Evolutionary conservation across 2,113 vertebrate species (phyloP).

Genomic region (Hippocampus barbouri): DNA sequence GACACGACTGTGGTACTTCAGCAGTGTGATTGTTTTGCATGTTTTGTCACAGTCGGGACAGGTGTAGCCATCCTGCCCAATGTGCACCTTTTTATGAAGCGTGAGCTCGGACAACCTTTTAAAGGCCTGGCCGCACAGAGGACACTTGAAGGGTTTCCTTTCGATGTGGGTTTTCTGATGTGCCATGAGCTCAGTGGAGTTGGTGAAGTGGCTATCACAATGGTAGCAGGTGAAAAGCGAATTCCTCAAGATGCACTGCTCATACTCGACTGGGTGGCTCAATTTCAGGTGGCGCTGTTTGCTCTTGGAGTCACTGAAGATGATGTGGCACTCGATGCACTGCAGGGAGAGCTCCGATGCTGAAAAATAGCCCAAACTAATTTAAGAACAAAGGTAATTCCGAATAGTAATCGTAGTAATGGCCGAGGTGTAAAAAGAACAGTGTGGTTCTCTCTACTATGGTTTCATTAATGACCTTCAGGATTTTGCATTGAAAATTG

Average conservation of each 20-base stretch:
- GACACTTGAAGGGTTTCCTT: constrained; percentile 81
- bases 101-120: constrained; percentile 81
- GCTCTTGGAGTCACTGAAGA: constrained; percentile 75
- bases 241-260: constrained; percentile 74
- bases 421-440: background rate
- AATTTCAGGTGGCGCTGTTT: constrained; percentile 73
- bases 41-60: constrained; percentile 83
- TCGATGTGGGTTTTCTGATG: constrained; percentile 85
- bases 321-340: constrained; percentile 76
- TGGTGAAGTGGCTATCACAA: constrained; percentile 85
- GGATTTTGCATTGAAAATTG: no score
- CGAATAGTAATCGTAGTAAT: background rate
- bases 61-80: constrained; percentile 68
- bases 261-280: constrained; percentile 73
- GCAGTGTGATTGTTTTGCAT: constrained; percentile 81
- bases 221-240: constrained; percentile 81
- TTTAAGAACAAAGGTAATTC: background rate
- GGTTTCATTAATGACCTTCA: no score
- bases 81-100: constrained; percentile 80
- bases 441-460: no score
- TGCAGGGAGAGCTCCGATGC: constrained; percentile 74
- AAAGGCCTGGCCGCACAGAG: constrained; percentile 71
- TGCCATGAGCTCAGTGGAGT: constrained; percentile 80
- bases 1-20: constrained; percentile 77
- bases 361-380: constrained; percentile 28